Base-by-base conservation (phyloP, 2,888 invertebrate species). In the Vesta saturnalis region DNA sequence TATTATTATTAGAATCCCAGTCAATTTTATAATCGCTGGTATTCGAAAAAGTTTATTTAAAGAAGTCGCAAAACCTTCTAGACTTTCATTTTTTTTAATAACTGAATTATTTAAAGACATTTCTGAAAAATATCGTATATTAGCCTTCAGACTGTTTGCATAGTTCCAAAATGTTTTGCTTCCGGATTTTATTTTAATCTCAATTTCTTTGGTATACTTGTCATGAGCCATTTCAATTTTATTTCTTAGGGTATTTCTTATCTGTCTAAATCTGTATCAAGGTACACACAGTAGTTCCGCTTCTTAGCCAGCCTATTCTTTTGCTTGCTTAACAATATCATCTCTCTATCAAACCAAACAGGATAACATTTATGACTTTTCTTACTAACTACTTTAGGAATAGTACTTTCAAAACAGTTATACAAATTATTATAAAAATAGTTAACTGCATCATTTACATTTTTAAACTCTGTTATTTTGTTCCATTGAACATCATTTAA, bases 321-420 rank as follows among this genome's bases (percentile, higher is more conserved):
- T 43, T 43, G 43, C 14, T n/a, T 43, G 10, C 43, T 43, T 43
- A 43, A 43, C 43, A n/a, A 43, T 43, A 8, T 43, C 43, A 43
- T 43, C 43, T 43, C 43, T 43, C n/a, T 43, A 43, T 43, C 43
- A 43, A 43, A 43, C 43, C 43, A 43, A 23, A 43, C 43, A 4
- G 43, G 43, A 43, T 14, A 43, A 3, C 43, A n/a, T 43, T 43
- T 43, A n/a, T n/a, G 3, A 2, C 14, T 12, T 12, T 43, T 43
- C 14, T n/a, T 43, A 43, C 3, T 12, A 43, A 12, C 43, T n/a
- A 43, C 14, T n/a, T 43, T 43, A 5, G 43, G n/a, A 5, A n/a
- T n/a, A 5, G 43, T 12, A 2, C 12, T n/a, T 43, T 43, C n/a
- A 43, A 43, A 43, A n/a, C 14, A 43, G 14, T 14, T 43, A n/a